phyloP scores from a whole-genome alignment of 2,888 invertebrate species.

The Dicycla oo region DNA sequence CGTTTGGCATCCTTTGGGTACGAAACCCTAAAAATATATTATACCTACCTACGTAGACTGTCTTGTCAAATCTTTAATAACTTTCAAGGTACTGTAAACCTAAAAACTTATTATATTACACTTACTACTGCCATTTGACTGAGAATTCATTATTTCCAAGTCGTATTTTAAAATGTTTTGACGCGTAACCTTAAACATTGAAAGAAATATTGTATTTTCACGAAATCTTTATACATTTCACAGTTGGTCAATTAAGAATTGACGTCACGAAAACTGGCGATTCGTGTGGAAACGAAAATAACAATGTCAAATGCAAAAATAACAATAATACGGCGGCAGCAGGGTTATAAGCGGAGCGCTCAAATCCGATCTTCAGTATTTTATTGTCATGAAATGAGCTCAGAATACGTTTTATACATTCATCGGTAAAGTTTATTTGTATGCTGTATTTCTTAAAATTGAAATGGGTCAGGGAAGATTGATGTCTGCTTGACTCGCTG shows the following conservation, averaged over 20 bases:
- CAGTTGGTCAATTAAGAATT: slow-evolving; percentile 54
- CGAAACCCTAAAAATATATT: background rate
- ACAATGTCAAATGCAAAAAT: slow-evolving; percentile 64
- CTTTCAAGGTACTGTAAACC: background rate
- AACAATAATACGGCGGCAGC: slow-evolving; percentile 51
- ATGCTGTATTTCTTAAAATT: slow-evolving; percentile 40
- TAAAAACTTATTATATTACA: too few species aligned
- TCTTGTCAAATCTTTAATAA: background rate
- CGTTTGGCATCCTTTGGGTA: too few species aligned
- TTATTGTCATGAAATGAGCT: slow-evolving; percentile 50
- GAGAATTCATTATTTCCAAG: background rate
- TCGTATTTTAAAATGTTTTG: slow-evolving; percentile 41
- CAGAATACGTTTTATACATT: slow-evolving; percentile 49
- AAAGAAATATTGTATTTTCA: slow-evolving; percentile 40
- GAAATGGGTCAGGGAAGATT: slow-evolving; percentile 45
- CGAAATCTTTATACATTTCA: slow-evolving; percentile 37
- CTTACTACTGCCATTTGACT: background rate
- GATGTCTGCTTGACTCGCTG: slow-evolving; percentile 8
- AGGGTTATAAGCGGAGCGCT: slow-evolving; percentile 45
- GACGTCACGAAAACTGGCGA: slow-evolving; percentile 59
- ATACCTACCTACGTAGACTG: background rate
- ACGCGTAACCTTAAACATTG: slow-evolving; percentile 38
- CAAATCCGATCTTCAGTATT: slow-evolving; percentile 43
- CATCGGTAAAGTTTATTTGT: slow-evolving; percentile 23
- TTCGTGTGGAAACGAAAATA: slow-evolving; percentile 59